Evolutionary conservation across 2,113 vertebrate genomes (phyloP).

Genomic region (Rhipidura dahli): DNA sequence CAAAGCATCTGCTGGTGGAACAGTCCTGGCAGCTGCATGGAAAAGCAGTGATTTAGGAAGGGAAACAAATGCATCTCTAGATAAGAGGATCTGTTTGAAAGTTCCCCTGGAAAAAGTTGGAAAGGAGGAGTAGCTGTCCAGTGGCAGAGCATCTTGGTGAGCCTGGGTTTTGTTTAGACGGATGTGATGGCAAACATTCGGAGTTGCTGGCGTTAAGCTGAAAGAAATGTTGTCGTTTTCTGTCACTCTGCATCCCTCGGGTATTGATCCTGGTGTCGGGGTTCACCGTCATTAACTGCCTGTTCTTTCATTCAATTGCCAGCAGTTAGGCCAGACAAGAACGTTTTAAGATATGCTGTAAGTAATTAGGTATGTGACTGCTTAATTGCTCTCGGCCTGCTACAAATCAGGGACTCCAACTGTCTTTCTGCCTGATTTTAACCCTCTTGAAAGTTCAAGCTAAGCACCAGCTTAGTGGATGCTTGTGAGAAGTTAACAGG

Average conservation of each 20-base stretch:
- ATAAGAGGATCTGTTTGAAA: not conserved
- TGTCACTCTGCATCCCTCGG: not conserved
- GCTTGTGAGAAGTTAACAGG: not conserved
- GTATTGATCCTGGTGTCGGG: not conserved
- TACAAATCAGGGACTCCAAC: not conserved
- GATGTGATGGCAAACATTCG: not conserved
- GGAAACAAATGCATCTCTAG: not conserved
- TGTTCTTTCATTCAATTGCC: not conserved
- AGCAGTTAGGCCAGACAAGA: not conserved
- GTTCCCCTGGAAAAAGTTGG: not conserved
- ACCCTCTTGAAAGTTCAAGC: not conserved
- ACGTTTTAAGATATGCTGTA: not conserved
- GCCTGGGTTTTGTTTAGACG: not conserved
- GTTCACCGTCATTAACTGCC: not conserved
- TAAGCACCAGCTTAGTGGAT: not conserved
- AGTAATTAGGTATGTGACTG: not conserved
- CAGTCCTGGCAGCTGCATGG: not conserved
- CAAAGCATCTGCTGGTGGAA: not conserved
- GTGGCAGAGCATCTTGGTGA: not conserved
- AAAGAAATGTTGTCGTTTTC: not conserved
- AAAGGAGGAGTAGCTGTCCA: slow-evolving; percentile 11
- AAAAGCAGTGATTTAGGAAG: not conserved
- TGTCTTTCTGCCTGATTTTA: not conserved
- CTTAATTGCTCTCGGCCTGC: not conserved
- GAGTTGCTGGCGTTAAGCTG: not conserved